A percentile compares a stretch with the other conserved stretches of the same genome.
Evolutionary conservation across 2,113 vertebrate genomes (phyloP).

Genomic region (Nettapus auritus): DNA sequence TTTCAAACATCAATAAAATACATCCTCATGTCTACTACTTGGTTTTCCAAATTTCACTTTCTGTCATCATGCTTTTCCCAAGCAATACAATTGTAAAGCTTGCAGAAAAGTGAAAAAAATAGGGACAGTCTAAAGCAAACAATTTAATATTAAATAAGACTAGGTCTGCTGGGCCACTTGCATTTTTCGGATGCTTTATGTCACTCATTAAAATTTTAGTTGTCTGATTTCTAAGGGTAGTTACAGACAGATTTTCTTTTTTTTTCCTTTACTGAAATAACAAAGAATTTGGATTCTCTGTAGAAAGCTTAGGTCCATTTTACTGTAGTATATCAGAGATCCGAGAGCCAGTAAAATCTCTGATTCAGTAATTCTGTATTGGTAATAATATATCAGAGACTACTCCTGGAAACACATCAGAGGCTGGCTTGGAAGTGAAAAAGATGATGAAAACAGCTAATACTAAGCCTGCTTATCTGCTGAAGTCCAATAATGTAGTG

Average conservation of each 20-base stretch:
- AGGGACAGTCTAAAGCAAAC: not conserved
- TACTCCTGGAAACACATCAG: not conserved
- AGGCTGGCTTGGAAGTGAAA: not conserved
- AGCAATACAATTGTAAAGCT: not conserved
- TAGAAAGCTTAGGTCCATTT: not conserved
- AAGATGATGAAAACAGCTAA: not conserved
- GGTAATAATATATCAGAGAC: not conserved
- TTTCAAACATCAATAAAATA: not conserved
- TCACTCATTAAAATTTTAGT: not conserved
- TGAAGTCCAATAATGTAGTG: not conserved
- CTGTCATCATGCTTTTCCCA: not conserved
- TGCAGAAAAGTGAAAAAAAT: not conserved
- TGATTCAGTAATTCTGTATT: not conserved
- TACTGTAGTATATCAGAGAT: not conserved
- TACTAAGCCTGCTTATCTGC: not conserved
- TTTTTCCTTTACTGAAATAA: conserved; percentile 24
- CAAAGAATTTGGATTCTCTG: not conserved
- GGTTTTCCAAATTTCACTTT: not conserved
- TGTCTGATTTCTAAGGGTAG: not conserved
- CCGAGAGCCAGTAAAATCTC: not conserved
- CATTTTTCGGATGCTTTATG: not conserved
- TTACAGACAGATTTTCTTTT: conserved; percentile 16
- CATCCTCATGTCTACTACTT: not conserved
- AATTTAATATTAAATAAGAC: not conserved
- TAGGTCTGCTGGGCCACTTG: not conserved